Conservation (phyloP, 1,140 invertebrate genomes). For the Oscheius sp. region DNA sequence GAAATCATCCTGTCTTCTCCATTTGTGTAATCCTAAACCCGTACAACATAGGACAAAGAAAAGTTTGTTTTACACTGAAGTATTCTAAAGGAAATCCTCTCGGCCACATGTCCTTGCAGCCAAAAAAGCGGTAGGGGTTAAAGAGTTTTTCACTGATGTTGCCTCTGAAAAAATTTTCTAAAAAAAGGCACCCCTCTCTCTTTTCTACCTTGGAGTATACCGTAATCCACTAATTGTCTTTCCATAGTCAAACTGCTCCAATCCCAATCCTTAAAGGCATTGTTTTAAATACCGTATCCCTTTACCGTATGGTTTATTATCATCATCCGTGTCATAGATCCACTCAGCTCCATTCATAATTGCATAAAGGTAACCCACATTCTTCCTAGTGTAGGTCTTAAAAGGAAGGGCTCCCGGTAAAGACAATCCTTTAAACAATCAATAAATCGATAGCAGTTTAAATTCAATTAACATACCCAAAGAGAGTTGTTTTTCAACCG, state of each 20-base stretch:
- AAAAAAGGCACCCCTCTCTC: too few relatives aligned
- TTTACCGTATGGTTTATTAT: constrained; percentile 22
- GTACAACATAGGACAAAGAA: too few relatives aligned
- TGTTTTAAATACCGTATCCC: background rate
- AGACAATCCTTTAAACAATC: background rate
- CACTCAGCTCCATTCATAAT: constrained; percentile 42
- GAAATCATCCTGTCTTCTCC: background rate
- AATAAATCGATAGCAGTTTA: too few relatives aligned
- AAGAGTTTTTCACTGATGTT: background rate
- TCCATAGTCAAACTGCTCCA: constrained; percentile 25
- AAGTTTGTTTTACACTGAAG: too few relatives aligned
- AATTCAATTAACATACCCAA: background rate
- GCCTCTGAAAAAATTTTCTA: too few relatives aligned
- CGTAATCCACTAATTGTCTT: background rate
- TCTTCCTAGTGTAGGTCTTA: constrained; percentile 47
- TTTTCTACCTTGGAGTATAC: constrained; percentile 2
- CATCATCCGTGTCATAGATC: constrained; percentile 40
- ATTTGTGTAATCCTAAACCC: constrained; percentile 6
- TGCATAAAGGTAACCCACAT: constrained; percentile 49
- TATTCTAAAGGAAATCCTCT: constrained; percentile 23
- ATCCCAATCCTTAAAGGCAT: constrained; percentile 6
- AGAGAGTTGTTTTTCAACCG: constrained; percentile 30
- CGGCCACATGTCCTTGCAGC: constrained; percentile 14
- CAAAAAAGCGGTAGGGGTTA: constrained; percentile 17
- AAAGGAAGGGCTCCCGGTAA: constrained; percentile 4